Conservation (phyloP, 1,140 invertebrate species). For the Yoshiicerus persimilis region DNA sequence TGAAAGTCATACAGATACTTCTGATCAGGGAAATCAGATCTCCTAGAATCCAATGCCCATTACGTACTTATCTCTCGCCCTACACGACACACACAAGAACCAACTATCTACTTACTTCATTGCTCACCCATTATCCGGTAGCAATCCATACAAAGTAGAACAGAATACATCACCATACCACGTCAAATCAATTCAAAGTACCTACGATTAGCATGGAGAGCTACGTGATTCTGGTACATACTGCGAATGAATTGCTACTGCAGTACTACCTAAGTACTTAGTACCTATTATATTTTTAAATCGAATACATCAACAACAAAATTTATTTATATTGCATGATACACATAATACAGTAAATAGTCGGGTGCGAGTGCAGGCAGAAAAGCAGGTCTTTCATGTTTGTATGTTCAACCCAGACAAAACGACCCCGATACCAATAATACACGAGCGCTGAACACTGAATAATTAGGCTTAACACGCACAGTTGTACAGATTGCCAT, state of each 20-base stretch:
- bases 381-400: neutral
- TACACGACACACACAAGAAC: neutral
- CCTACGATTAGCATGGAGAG: neutral
- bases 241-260: neutral
- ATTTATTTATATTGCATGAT: neutral
- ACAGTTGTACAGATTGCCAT: no score
- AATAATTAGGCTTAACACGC: no score
- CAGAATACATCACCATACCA: neutral
- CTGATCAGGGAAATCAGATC: neutral
- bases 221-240: neutral
- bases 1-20: neutral
- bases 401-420: neutral
- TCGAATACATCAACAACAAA: neutral
- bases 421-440: neutral
- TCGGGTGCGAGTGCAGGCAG: neutral
- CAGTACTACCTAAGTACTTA: neutral
- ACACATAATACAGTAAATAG: neutral
- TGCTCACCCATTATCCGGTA: neutral
- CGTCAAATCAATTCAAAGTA: neutral
- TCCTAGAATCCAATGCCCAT: conserved; percentile 5
- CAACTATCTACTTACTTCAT: neutral
- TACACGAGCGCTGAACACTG: no score
- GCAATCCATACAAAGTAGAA: neutral
- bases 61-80: neutral
- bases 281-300: no score